phyloP scores from a whole-genome alignment of 2,113 vertebrate genomes.

The Tauraco erythrolophus region DNA sequence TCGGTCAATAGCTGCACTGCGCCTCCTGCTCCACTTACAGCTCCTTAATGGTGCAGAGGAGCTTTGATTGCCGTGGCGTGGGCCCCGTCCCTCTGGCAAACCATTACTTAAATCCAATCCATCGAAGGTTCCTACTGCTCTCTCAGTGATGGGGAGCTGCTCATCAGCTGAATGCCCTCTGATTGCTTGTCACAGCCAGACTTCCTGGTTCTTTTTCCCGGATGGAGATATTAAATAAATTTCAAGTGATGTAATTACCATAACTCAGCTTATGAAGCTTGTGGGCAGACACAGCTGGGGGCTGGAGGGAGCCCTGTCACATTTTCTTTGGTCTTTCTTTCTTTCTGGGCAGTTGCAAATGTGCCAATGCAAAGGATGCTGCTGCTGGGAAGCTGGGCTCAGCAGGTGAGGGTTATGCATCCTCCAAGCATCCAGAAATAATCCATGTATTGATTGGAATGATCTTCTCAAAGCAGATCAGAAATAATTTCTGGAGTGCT shows the following conservation, averaged over 20 bases:
- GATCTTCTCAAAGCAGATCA: not conserved
- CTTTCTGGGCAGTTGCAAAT: slow-evolving; percentile 4
- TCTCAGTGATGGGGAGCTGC: slow-evolving; percentile 21
- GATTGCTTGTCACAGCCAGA: slow-evolving; percentile 58
- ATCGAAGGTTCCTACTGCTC: not conserved
- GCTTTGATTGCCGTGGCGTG: slow-evolving; percentile 40
- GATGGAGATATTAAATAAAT: slow-evolving; percentile 45
- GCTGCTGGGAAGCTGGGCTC: not conserved
- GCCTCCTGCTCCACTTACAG: slow-evolving; percentile 50
- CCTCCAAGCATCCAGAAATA: not conserved
- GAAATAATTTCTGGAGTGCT: not conserved
- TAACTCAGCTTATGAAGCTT: slow-evolving; percentile 12
- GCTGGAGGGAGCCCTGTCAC: not conserved
- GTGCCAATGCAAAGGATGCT: not conserved
- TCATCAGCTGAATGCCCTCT: slow-evolving; percentile 58
- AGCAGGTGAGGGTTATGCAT: not conserved
- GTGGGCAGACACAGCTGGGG: not conserved
- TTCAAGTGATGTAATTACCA: slow-evolving; percentile 47
- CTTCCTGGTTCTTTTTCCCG: slow-evolving; percentile 27
- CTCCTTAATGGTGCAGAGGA: slow-evolving; percentile 59
- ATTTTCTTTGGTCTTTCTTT: not conserved
- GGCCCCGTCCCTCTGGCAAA: slow-evolving; percentile 57
- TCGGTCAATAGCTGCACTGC: slow-evolving; percentile 42
- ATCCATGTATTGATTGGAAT: not conserved
- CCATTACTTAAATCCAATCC: slow-evolving; percentile 51